These are phyloP conservation scores for Protobothrops flavoviridis DNA, from an alignment of 2,113 vertebrate species.

Conservation along the genomic window DNA sequence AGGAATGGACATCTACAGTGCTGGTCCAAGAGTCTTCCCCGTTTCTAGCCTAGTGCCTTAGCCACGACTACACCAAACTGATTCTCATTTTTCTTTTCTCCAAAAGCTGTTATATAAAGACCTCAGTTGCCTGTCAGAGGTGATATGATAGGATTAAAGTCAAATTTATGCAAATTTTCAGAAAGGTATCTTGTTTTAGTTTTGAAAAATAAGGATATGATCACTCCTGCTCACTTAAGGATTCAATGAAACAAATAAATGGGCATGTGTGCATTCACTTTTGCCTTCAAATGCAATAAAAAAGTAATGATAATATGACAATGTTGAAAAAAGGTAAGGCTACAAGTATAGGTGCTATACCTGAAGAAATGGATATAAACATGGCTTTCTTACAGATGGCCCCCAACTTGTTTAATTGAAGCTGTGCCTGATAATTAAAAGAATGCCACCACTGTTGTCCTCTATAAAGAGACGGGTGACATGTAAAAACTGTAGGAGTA, in stretches of 20 bases:
- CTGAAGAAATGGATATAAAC: background rate
- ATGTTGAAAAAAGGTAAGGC: background rate
- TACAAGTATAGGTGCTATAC: background rate
- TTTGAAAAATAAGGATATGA: background rate
- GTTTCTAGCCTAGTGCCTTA: background rate
- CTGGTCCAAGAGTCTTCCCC: background rate
- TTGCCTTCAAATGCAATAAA: background rate
- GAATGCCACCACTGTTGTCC: background rate
- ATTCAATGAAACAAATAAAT: background rate
- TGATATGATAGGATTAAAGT: background rate
- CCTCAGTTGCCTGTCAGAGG: background rate
- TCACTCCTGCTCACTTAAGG: background rate
- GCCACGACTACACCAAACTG: background rate
- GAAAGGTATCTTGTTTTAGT: background rate
- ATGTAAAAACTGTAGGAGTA: background rate
- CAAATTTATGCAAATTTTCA: background rate
- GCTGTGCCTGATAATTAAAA: background rate
- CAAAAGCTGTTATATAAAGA: background rate
- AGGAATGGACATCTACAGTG: background rate
- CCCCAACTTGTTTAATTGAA: background rate
- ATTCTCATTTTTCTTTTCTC: background rate
- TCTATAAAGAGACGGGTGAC: background rate
- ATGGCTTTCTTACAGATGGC: background rate
- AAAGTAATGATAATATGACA: background rate
- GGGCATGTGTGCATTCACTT: background rate